phyloP scores from a whole-genome alignment of 2,797 vertebrate species.

The Gymnodraco acuticeps region DNA sequence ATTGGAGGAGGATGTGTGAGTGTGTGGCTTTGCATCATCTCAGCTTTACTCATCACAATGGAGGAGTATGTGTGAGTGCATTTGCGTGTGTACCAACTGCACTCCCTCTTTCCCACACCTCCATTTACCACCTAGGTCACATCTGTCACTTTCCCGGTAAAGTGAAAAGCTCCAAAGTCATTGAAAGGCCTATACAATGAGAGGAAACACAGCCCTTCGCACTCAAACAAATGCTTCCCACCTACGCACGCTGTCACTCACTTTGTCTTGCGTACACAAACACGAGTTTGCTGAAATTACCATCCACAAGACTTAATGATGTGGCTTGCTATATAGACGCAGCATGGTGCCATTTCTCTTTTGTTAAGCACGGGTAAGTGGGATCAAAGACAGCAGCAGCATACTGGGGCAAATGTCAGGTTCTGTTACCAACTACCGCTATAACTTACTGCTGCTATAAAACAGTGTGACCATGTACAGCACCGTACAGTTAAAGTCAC shows the following conservation, averaged over 20 bases:
- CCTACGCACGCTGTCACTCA: slow-evolving; percentile 58
- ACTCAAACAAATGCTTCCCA: slow-evolving; percentile 50
- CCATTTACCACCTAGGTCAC: slow-evolving; percentile 40
- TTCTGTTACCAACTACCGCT: slow-evolving; percentile 38
- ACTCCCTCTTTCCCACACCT: slow-evolving; percentile 47
- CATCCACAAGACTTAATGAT: slow-evolving; percentile 60
- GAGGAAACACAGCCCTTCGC: slow-evolving; percentile 6
- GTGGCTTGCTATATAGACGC: slow-evolving; percentile 53
- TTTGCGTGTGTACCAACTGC: slow-evolving; percentile 20
- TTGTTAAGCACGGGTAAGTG: slow-evolving; percentile 51
- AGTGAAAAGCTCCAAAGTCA: slow-evolving; percentile 34
- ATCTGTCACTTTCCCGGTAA: slow-evolving; percentile 34
- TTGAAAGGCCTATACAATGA: slow-evolving; percentile 34
- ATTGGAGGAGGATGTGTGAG: slow-evolving; percentile 43
- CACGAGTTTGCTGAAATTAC: slow-evolving; percentile 56
- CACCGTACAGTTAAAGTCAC: not conserved
- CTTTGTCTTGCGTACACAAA: slow-evolving; percentile 44
- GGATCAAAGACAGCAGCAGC: slow-evolving; percentile 51
- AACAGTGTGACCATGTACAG: slow-evolving; percentile 14
- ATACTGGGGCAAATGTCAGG: slow-evolving; percentile 52
- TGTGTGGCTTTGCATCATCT: slow-evolving; percentile 40
- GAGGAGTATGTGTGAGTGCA: slow-evolving; percentile 37
- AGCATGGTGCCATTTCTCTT: slow-evolving; percentile 51
- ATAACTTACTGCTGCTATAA: slow-evolving; percentile 14
- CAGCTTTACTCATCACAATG: slow-evolving; percentile 44